Conservation (phyloP, 23 tunicate species). For the Trididemnum miniatum region DNA sequence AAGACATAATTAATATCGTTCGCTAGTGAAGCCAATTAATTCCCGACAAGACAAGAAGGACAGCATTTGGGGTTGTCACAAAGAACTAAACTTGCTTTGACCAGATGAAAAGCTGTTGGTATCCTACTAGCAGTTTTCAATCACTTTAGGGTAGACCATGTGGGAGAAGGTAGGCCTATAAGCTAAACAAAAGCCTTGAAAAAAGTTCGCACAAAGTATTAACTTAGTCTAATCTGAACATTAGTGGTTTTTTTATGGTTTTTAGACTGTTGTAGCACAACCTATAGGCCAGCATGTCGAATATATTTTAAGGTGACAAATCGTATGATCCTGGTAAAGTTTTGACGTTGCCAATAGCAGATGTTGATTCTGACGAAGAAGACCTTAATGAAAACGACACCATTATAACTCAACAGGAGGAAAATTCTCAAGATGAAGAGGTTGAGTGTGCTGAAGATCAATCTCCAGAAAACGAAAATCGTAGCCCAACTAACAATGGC, state of each 20-base stretch:
- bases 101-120: slow-evolving; percentile 22
- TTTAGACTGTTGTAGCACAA: slow-evolving; percentile 20
- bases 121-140: slow-evolving; percentile 26
- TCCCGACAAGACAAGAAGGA: slow-evolving; percentile 18
- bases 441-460: slow-evolving; percentile 32
- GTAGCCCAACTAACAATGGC: slow-evolving; percentile 26
- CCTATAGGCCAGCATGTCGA: slow-evolving; percentile 31
- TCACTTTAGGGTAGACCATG: slow-evolving; percentile 16
- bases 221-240: not conserved
- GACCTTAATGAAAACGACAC: slow-evolving; percentile 16
- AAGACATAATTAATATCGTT: too few species aligned
- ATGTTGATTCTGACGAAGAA: slow-evolving; percentile 35
- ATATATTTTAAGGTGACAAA: slow-evolving; percentile 17
- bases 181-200: slow-evolving; percentile 10
- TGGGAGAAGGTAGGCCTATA: slow-evolving; percentile 16
- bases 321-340: slow-evolving; percentile 1
- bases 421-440: slow-evolving; percentile 13
- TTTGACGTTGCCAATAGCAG: slow-evolving; percentile 26
- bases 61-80: slow-evolving; percentile 26
- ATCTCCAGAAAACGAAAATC: slow-evolving; percentile 26
- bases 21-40: slow-evolving; percentile 2
- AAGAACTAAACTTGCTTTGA: slow-evolving; percentile 9
- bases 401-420: slow-evolving; percentile 26
- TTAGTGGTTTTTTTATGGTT: not conserved
- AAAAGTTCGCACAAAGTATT: not conserved